A percentile compares a stretch with the other conserved stretches of the same genome.
These are phyloP conservation scores for Sisyra nigra DNA, from an alignment of 2,888 invertebrate species.

Conservation along the genomic window DNA sequence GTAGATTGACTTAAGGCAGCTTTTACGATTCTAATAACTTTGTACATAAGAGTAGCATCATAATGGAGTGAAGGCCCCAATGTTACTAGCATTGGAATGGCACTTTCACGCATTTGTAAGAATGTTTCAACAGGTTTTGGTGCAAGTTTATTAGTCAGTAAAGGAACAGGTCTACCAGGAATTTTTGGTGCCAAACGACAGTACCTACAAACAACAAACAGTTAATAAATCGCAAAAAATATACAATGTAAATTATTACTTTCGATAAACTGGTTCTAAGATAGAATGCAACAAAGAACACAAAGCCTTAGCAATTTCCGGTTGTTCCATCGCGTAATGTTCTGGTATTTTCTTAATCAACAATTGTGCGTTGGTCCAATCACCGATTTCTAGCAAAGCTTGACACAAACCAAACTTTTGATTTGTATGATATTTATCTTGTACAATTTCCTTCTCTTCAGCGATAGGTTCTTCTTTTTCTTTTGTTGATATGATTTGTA, in stretches of 20 bases:
- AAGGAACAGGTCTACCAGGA: constrained; percentile 36
- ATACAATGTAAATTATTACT: constrained; percentile 34
- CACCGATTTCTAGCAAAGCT: constrained; percentile 72
- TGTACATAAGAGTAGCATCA: constrained; percentile 83
- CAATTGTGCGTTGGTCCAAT: constrained; percentile 74
- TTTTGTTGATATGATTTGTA: constrained; percentile 67
- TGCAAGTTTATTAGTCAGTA: constrained; percentile 38
- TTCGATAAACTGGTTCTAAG: constrained; percentile 74
- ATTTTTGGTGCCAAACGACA: constrained; percentile 59
- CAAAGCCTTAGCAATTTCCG: constrained; percentile 61
- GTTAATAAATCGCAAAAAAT: no score
- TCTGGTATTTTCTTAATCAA: constrained; percentile 73
- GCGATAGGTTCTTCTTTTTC: constrained; percentile 54
- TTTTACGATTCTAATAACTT: constrained; percentile 44
- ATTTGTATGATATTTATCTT: constrained; percentile 48
- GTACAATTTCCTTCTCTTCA: constrained; percentile 51
- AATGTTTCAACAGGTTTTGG: constrained; percentile 51
- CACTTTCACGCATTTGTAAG: constrained; percentile 52
- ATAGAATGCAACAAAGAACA: constrained; percentile 67
- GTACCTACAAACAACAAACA: constrained; percentile 34
- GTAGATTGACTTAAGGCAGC: constrained; percentile 21
- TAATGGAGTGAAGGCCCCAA: constrained; percentile 78
- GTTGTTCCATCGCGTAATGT: constrained; percentile 58
- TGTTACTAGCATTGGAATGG: constrained; percentile 71
- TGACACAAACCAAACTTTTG: constrained; percentile 91